Conservation (phyloP, 2,797 vertebrate genomes). For the Labeo calbasu region DNA sequence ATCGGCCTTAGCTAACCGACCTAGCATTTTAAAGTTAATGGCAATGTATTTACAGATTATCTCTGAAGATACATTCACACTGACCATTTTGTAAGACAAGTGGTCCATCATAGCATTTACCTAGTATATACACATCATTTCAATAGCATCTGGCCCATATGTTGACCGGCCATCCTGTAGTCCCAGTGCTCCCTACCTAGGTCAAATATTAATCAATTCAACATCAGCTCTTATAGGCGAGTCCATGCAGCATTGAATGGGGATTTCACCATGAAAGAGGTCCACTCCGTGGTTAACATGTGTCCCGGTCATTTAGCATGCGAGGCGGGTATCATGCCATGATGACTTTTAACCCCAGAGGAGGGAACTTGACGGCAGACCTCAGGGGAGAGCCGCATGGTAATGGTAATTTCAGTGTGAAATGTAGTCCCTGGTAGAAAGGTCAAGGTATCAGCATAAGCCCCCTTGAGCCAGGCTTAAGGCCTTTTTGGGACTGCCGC, state of each 20-base stretch:
- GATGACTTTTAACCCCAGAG: slow-evolving; percentile 87
- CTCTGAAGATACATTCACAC: slow-evolving; percentile 13
- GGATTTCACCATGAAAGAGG: slow-evolving; percentile 42
- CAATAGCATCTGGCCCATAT: background rate
- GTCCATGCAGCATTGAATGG: background rate
- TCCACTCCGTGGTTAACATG: slow-evolving; percentile 76
- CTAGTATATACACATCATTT: background rate
- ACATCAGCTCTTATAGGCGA: background rate
- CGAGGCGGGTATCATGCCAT: slow-evolving; percentile 80
- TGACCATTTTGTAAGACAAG: background rate
- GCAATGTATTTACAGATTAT: slow-evolving; percentile 9
- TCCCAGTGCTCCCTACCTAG: background rate
- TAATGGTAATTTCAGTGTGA: slow-evolving; percentile 97
- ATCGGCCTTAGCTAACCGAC: slow-evolving; percentile 14
- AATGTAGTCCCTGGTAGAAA: slow-evolving; percentile 94
- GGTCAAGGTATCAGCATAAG: slow-evolving; percentile 96
- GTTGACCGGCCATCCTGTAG: background rate
- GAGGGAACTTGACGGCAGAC: slow-evolving; percentile 76
- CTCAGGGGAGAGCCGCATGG: slow-evolving; percentile 81
- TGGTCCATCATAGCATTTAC: too few relatives aligned
- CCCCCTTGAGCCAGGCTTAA: slow-evolving; percentile 89
- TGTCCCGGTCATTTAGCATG: slow-evolving; percentile 82
- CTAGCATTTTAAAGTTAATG: background rate
- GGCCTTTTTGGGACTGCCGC: slow-evolving; percentile 83
- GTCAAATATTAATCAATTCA: slow-evolving; percentile 20